Conservation (phyloP, 1,140 invertebrate genomes). For the Drosophila arizonae region DNA sequence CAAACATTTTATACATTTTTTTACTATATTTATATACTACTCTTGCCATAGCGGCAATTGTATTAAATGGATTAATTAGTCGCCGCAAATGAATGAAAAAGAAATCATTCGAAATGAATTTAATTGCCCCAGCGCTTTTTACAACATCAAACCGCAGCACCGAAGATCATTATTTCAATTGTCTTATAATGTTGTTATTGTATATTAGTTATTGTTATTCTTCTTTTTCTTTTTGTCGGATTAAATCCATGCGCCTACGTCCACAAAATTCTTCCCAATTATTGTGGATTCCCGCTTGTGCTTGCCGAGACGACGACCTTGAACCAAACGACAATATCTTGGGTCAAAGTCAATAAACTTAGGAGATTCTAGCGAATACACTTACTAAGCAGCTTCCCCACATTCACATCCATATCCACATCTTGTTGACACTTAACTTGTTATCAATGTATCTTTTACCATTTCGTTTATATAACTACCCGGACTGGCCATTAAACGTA, state of each 20-base stretch:
- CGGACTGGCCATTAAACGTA: slow-evolving; percentile 36
- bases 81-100: slow-evolving; percentile 45
- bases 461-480: slow-evolving; percentile 62
- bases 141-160: slow-evolving; percentile 33
- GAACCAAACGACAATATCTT: slow-evolving; percentile 35
- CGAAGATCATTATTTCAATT: slow-evolving; percentile 64
- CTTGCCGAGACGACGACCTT: slow-evolving; percentile 48
- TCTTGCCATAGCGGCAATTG: slow-evolving; percentile 41
- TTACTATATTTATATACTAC: slow-evolving; percentile 24
- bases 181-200: slow-evolving; percentile 61
- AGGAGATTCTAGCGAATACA: slow-evolving; percentile 54
- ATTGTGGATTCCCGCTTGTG: slow-evolving; percentile 18
- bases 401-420: slow-evolving; percentile 26
- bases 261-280: slow-evolving; percentile 38
- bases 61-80: slow-evolving; percentile 66
- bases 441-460: slow-evolving; percentile 78
- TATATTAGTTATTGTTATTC: slow-evolving; percentile 17
- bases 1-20: neutral
- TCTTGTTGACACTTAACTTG: slow-evolving; percentile 57
- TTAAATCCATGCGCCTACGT: slow-evolving; percentile 28
- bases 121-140: slow-evolving; percentile 58
- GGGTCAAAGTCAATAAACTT: slow-evolving; percentile 66
- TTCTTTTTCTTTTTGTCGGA: slow-evolving; percentile 8
- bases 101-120: slow-evolving; percentile 58
- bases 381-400: slow-evolving; percentile 20